A percentile compares a stretch with the other conserved stretches of the same genome.
Conservation (phyloP, 2,113 vertebrate species). For the Indri indri region DNA sequence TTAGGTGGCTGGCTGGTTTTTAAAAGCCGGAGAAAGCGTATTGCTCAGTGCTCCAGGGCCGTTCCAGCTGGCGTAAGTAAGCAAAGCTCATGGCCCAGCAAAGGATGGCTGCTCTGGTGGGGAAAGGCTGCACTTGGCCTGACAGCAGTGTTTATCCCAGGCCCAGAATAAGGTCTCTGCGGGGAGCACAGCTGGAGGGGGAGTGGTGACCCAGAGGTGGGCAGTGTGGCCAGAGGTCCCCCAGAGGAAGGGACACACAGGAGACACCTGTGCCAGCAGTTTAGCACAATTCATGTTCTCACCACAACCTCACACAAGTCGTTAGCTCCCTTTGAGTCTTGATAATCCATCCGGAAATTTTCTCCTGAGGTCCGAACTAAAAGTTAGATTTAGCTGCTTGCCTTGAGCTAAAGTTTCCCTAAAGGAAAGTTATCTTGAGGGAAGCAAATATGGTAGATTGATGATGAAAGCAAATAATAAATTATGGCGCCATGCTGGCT, state of each 20-base stretch:
- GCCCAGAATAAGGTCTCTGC: neutral
- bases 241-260: no score
- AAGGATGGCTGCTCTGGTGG: neutral
- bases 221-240: neutral
- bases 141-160: neutral
- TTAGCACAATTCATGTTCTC: neutral
- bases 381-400: neutral
- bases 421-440: neutral
- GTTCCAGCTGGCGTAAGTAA: neutral
- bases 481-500: neutral
- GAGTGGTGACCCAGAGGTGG: neutral
- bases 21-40: neutral
- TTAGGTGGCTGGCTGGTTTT: neutral
- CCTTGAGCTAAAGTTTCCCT: neutral
- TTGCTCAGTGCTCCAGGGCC: neutral
- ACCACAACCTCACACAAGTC: neutral
- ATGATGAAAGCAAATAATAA: neutral
- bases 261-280: neutral
- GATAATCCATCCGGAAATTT: neutral
- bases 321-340: neutral
- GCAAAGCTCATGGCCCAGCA: neutral
- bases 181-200: fast-evolving
- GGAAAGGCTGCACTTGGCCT: neutral
- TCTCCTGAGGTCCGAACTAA: neutral
- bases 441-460: neutral